Base-by-base conservation (phyloP, 2,888 invertebrate genomes). In the Candidula unifasciata region DNA sequence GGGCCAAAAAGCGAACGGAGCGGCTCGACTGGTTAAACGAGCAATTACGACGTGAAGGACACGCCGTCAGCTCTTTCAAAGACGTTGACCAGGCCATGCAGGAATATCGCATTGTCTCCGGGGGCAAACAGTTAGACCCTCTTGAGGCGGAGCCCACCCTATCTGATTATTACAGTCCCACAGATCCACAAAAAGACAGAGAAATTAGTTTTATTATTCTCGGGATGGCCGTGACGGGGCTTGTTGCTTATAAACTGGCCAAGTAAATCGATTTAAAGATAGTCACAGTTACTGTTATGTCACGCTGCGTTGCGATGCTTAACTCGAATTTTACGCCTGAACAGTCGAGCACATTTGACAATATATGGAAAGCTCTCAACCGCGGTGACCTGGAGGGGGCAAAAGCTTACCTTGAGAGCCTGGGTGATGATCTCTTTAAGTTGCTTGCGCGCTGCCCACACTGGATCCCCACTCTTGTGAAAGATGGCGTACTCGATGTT, bases 11-110 rank as follows among this genome's bases (percentile, higher is more conserved):
- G 27, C 8, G 52, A 24, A 78, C 60, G n/a, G n/a, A n/a, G n/a
- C 60, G 77, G 2, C 30, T 60, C 1, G 60, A 78, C 37, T 78
- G 21, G 21, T n/a, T 64, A 1, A 80, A 68, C 27, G 80, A 80
- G 2, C 27, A 80, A 1, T 18, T 80, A 1, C 54, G 10, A 1
- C 44, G 30, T 1, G 13, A 80, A 68, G 30, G 24, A 0, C 66
- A 68, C 24, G 80, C 68, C 30, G 80, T 68, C 0, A 68, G 27
- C 21, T n/a, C 37, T 30, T 80, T 80, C 37, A n/a, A 69, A 52
- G 68, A 66, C 30, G 80, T 80, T 2, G 68, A 80, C 10, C 44
- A 24, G 16, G 68, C 44, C 16, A 68, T 80, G 78, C 78, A 35
- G n/a, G 78, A 78, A 66, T 64, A 78, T 35, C 0, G 1, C 3